Conservation (phyloP, 2,113 vertebrate species). For the Myiopsitta monachus region DNA sequence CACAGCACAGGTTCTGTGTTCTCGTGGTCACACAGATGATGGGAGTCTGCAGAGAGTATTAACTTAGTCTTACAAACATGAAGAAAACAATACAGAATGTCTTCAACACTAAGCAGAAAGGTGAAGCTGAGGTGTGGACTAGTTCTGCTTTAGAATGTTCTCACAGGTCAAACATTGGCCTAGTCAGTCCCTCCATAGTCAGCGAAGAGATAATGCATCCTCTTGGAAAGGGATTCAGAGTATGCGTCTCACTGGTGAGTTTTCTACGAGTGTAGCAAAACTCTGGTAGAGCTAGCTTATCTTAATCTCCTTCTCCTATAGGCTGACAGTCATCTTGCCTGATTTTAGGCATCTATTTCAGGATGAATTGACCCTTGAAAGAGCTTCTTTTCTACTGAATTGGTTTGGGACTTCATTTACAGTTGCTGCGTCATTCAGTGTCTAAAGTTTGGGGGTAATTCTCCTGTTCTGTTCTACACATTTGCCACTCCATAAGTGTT, state of each 20-base stretch:
- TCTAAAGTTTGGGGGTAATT: neutral
- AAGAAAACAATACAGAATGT: neutral
- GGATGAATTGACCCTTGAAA: neutral
- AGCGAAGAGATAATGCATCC: too few species aligned
- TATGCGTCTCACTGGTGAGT: neutral
- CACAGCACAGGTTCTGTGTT: neutral
- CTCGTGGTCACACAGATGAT: fast-evolving
- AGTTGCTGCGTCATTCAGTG: neutral
- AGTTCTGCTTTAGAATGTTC: neutral
- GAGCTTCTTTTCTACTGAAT: neutral
- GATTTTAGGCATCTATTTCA: neutral
- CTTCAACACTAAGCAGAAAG: neutral
- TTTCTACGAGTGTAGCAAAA: neutral
- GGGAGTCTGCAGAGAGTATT: neutral
- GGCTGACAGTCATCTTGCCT: neutral
- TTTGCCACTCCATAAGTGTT: neutral
- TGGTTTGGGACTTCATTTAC: neutral
- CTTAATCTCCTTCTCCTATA: neutral
- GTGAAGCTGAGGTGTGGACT: neutral
- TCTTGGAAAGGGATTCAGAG: neutral
- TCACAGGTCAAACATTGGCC: fast-evolving
- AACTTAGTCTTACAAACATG: neutral
- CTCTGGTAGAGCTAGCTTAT: neutral
- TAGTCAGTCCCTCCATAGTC: neutral
- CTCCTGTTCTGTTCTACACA: neutral